phyloP scores from a whole-genome alignment of 2,797 vertebrate genomes.

The Ptychobarbus kaznakovi region DNA sequence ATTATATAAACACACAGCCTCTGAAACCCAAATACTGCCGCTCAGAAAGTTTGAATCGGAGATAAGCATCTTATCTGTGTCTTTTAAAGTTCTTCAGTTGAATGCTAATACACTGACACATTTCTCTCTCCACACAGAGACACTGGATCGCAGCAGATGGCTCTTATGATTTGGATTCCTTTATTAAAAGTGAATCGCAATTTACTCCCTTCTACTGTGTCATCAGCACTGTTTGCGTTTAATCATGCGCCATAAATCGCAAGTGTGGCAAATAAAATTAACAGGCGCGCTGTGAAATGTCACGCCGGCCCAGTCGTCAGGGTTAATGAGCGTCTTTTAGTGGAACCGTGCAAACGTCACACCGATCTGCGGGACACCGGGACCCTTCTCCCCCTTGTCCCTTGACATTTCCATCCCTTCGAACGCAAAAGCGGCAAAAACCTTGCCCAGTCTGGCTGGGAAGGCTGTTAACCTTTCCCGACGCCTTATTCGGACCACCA shows the following conservation, averaged over 20 bases:
- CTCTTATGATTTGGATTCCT: conserved; percentile 12
- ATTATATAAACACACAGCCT: conserved; percentile 35
- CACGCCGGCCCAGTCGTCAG: conserved; percentile 29
- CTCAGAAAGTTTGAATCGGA: background rate
- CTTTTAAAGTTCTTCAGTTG: conserved; percentile 51
- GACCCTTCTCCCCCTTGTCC: conserved; percentile 9
- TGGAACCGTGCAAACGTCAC: background rate
- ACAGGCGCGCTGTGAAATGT: conserved; percentile 51
- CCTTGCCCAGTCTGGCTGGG: background rate
- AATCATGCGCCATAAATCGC: conserved; percentile 48
- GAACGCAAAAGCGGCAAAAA: conserved; percentile 15
- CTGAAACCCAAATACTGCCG: conserved; percentile 21
- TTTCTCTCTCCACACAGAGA: background rate
- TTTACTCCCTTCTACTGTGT: conserved; percentile 30
- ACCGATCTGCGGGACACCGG: background rate
- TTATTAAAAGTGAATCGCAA: conserved; percentile 26
- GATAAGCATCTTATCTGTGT: conserved; percentile 42
- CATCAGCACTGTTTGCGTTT: conserved; percentile 52
- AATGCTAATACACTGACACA: conserved; percentile 26
- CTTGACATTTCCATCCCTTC: conserved; percentile 54
- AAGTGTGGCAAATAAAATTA: conserved; percentile 55
- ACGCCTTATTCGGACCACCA: conserved; percentile 56
- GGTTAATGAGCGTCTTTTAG: conserved; percentile 51
- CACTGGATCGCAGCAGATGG: conserved; percentile 11
- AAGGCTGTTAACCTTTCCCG: conserved; percentile 58